Conservation (phyloP, 1,140 invertebrate species). For the Littorina saxatilis region DNA sequence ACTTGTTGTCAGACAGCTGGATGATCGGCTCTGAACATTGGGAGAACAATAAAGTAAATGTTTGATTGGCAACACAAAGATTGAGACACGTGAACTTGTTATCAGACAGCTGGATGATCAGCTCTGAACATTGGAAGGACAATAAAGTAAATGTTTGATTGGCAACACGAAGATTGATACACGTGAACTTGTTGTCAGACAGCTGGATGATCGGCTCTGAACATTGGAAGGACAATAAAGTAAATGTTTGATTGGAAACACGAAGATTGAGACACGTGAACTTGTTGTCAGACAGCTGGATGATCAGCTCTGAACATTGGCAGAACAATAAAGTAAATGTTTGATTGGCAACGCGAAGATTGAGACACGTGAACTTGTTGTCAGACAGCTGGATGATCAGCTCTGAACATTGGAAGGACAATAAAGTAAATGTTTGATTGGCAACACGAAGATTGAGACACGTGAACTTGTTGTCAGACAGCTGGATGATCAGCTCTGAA, state of each 20-base stretch:
- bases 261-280: slow-evolving; percentile 45
- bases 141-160: neutral
- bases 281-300: slow-evolving; percentile 68
- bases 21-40: slow-evolving; percentile 69
- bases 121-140: slow-evolving; percentile 55
- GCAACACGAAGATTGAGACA: neutral
- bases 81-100: slow-evolving; percentile 54
- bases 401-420: slow-evolving; percentile 52
- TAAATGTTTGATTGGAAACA: neutral
- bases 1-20: slow-evolving; percentile 66
- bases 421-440: neutral
- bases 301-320: slow-evolving; percentile 65
- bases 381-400: slow-evolving; percentile 71
- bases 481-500: slow-evolving; percentile 71
- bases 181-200: slow-evolving; percentile 63
- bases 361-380: slow-evolving; percentile 54
- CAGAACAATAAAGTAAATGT: neutral
- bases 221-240: neutral
- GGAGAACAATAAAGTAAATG: neutral
- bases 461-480: slow-evolving; percentile 67
- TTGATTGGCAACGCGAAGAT: neutral
- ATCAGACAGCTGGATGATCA: slow-evolving; percentile 70
- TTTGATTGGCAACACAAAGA: neutral
- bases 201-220: slow-evolving; percentile 73
- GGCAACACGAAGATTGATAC: neutral